Evolutionary conservation across 2,888 invertebrate species (phyloP).

Genomic region (Macropis europaea): DNA sequence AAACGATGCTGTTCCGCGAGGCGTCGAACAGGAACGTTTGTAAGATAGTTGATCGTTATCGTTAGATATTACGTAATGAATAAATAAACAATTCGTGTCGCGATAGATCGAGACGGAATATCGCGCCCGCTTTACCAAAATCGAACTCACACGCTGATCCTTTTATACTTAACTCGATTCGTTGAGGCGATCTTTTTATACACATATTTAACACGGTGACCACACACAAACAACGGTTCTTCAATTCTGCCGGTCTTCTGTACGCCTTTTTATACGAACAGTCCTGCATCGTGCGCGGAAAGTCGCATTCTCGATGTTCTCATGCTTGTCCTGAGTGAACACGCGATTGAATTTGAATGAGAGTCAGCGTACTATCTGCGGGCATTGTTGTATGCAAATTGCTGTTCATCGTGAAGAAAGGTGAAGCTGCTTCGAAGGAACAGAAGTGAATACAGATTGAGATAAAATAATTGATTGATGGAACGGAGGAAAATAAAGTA

Average conservation of each 20-base stretch:
- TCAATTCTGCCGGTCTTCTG: constrained; percentile 27
- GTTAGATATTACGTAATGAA: constrained; percentile 29
- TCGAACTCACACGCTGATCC: constrained; percentile 21
- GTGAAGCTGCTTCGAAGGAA: not conserved
- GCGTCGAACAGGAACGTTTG: constrained; percentile 20
- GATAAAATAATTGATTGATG: too few species aligned
- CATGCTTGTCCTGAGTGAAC: constrained; percentile 7
- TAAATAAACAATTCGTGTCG: too few species aligned
- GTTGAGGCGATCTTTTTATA: constrained; percentile 33
- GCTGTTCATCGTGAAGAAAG: too few species aligned
- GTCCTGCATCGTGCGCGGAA: constrained; percentile 11
- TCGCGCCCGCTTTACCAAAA: constrained; percentile 14
- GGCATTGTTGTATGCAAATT: not conserved
- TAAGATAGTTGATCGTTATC: constrained; percentile 30
- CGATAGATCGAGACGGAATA: not conserved
- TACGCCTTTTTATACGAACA: constrained; percentile 39
- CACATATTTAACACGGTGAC: too few species aligned
- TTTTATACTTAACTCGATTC: constrained; percentile 37
- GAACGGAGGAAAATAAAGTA: too few species aligned
- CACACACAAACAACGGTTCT: too few species aligned
- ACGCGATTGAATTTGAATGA: constrained; percentile 2
- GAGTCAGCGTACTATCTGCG: not conserved
- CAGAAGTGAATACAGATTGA: not conserved
- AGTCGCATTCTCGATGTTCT: constrained; percentile 2
- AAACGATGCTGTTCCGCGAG: not conserved